Conservation (phyloP, 2,888 invertebrate species). For the Ecliptopera silaceata region DNA sequence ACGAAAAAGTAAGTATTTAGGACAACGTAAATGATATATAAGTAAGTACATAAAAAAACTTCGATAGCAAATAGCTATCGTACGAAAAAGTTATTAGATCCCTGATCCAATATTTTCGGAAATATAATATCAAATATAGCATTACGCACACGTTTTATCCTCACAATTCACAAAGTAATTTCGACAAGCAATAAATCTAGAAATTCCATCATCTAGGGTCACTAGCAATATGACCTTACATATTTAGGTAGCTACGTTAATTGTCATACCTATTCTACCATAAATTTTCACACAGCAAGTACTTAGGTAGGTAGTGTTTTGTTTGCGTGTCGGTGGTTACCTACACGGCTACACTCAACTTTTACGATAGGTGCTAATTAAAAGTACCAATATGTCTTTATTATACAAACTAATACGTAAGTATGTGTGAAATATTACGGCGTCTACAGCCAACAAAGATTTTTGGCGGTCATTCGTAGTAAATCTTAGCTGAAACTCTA, state of each 20-base stretch:
- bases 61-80: no score
- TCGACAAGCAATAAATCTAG: background rate
- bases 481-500: no score
- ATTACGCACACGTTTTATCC: no score
- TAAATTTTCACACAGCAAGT: background rate
- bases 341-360: background rate
- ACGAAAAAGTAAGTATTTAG: no score
- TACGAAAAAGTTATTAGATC: no score
- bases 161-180: no score
- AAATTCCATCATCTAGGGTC: background rate
- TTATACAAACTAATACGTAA: background rate
- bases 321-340: background rate
- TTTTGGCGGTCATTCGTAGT: no score
- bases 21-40: no score
- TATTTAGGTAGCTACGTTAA: background rate
- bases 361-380: constrained; percentile 11
- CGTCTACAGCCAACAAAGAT: no score
- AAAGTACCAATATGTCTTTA: constrained; percentile 1
- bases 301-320: background rate
- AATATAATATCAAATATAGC: no score
- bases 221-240: background rate
- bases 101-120: no score
- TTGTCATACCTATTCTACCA: background rate
- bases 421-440: background rate
- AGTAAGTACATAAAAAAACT: no score